Conservation (phyloP, 2,888 invertebrate species). For the Stratiomys singularior region DNA sequence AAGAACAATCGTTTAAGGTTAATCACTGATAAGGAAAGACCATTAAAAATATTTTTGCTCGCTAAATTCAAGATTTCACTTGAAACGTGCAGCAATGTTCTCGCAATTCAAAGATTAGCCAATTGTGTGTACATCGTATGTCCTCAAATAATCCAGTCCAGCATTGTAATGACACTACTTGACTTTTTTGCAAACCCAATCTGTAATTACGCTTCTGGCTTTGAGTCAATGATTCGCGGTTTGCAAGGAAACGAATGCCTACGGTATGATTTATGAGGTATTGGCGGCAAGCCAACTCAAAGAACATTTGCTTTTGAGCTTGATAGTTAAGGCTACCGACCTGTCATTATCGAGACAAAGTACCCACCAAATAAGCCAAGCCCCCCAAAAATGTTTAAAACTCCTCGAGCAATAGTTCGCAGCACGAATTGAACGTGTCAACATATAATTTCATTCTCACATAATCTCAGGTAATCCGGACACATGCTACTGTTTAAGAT, state of each 20-base stretch:
- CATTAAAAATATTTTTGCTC: no score
- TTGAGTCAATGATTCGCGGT: not conserved
- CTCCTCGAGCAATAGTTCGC: conserved; percentile 22
- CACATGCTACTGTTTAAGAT: conserved; percentile 9
- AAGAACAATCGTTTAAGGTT: not conserved
- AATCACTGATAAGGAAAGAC: no score
- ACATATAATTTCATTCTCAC: conserved; percentile 34
- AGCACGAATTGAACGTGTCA: conserved; percentile 38
- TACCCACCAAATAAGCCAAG: not conserved
- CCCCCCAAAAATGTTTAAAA: not conserved
- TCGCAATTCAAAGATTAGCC: no score
- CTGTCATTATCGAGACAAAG: not conserved
- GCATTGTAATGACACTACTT: not conserved
- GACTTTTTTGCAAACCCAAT: not conserved
- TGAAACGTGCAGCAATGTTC: no score
- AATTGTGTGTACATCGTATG: no score
- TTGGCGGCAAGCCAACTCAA: conserved; percentile 17
- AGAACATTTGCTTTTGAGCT: not conserved
- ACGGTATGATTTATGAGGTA: not conserved
- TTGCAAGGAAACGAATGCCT: not conserved
- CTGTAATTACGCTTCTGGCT: not conserved
- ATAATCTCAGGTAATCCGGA: not conserved
- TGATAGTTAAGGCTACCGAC: not conserved
- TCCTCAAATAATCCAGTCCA: no score
- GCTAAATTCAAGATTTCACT: no score